These are phyloP conservation scores for Epinotia brunnichana DNA, from an alignment of 2,888 invertebrate genomes.

Conservation along the genomic window DNA sequence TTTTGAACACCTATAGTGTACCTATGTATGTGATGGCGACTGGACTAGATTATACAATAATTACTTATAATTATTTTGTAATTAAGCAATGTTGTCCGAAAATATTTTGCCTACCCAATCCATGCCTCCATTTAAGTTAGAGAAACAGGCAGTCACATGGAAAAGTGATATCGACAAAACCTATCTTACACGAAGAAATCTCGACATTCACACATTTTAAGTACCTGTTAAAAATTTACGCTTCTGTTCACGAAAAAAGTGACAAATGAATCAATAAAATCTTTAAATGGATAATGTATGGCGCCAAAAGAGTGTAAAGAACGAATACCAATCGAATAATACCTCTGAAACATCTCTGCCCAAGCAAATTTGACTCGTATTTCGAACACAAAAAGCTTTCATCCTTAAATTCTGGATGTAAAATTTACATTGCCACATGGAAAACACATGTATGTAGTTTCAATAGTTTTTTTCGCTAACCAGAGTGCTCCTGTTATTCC, in stretches of 20 bases:
- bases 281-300: constrained; percentile 53
- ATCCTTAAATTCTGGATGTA: not conserved
- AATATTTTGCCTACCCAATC: too few species aligned
- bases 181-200: not conserved
- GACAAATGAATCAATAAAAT: constrained; percentile 63
- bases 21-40: too few species aligned
- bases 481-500: constrained; percentile 72
- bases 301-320: constrained; percentile 68
- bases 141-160: not conserved
- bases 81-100: too few species aligned
- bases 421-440: constrained; percentile 45
- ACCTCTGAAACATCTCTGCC: not conserved
- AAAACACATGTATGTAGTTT: constrained; percentile 58
- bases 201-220: constrained; percentile 14
- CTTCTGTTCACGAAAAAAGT: constrained; percentile 46
- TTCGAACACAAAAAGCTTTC: not conserved
- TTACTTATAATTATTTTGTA: too few species aligned
- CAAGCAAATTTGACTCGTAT: constrained; percentile 44
- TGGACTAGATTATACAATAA: too few species aligned
- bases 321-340: not conserved
- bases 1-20: too few species aligned
- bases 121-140: not conserved
- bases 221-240: constrained; percentile 33
- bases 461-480: constrained; percentile 66
- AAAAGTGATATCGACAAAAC: not conserved